These are phyloP conservation scores for Discoglossus pictus DNA, from an alignment of 2,797 vertebrate genomes.

Conservation along the genomic window DNA sequence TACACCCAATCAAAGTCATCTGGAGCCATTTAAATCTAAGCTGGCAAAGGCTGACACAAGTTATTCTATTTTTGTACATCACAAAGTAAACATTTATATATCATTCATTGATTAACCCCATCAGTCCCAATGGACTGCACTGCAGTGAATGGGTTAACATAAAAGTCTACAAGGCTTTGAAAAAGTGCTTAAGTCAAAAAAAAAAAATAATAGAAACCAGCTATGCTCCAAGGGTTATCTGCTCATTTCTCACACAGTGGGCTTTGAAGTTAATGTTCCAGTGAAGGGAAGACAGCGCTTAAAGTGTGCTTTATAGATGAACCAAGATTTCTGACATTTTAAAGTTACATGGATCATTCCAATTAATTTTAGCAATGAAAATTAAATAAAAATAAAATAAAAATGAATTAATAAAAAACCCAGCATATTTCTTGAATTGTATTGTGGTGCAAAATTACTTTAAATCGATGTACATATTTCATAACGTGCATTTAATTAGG, in stretches of 20 bases:
- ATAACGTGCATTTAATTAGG: too few species aligned
- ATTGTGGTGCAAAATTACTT: too few species aligned
- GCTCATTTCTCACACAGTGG: constrained; percentile 26
- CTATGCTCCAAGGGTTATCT: constrained; percentile 34
- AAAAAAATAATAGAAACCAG: constrained; percentile 40
- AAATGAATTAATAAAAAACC: too few species aligned
- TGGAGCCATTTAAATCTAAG: neutral
- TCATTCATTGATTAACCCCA: neutral
- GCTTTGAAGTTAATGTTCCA: constrained; percentile 45
- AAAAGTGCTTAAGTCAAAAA: constrained; percentile 2
- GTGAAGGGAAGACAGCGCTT: constrained; percentile 10
- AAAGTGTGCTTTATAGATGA: constrained; percentile 12
- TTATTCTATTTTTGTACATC: neutral
- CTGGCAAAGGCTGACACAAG: neutral
- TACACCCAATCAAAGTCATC: neutral
- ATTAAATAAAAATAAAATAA: too few species aligned
- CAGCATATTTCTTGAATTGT: too few species aligned
- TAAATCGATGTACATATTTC: too few species aligned
- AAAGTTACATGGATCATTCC: constrained; percentile 12
- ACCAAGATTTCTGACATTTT: constrained; percentile 27
- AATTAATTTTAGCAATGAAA: too few species aligned
- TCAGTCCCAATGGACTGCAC: neutral
- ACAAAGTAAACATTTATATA: neutral
- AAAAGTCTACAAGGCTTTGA: constrained; percentile 6
- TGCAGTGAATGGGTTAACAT: constrained; percentile 8